Conservation (phyloP, 23 tunicate genomes). For the Oikopleura vanhoeffeni region DNA sequence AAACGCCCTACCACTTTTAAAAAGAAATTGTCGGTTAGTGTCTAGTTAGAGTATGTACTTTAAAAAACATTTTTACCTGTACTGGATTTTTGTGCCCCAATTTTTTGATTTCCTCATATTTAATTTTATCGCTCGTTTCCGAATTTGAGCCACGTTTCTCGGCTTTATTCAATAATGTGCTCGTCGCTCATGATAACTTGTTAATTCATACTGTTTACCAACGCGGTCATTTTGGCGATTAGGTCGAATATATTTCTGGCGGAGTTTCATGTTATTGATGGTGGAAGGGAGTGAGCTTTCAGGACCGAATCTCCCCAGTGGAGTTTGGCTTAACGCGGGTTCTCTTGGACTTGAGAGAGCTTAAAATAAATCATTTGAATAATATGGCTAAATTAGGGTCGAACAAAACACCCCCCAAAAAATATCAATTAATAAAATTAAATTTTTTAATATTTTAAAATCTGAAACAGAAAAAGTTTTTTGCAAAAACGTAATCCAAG, state of each 20-base stretch:
- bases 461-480: too few species aligned
- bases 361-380: too few species aligned
- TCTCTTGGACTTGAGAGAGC: neutral
- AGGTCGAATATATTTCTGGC: neutral
- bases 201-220: neutral
- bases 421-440: neutral
- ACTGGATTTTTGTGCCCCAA: neutral
- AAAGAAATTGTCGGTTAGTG: too few species aligned
- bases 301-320: neutral
- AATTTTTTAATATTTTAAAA: too few species aligned
- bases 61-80: neutral
- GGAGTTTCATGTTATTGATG: neutral
- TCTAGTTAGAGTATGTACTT: too few species aligned
- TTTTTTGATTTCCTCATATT: neutral
- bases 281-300: neutral
- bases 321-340: neutral
- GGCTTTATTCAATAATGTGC: neutral
- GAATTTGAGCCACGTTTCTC: neutral
- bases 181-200: neutral
- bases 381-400: neutral
- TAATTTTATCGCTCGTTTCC: neutral
- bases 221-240: neutral
- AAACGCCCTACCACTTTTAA: too few species aligned
- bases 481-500: too few species aligned
- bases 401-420: neutral